These are phyloP conservation scores for Nymphalis c-album DNA, from an alignment of 2,888 invertebrate genomes.

Conservation along the genomic window DNA sequence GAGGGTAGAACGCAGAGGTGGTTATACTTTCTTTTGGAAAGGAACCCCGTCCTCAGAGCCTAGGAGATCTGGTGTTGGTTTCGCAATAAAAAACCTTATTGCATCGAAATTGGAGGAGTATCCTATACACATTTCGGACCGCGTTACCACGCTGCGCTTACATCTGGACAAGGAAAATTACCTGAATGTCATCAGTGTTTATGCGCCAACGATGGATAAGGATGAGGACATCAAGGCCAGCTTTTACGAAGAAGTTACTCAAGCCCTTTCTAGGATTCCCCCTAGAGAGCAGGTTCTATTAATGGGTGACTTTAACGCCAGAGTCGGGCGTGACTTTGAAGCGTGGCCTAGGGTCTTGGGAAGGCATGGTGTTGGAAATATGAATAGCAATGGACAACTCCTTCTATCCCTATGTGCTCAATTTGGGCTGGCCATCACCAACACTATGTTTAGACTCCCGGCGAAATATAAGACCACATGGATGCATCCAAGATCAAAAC, in stretches of 20 bases:
- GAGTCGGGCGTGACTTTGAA: constrained; percentile 27
- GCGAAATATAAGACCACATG: constrained; percentile 43
- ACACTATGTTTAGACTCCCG: constrained; percentile 42
- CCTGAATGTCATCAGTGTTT: constrained; percentile 42
- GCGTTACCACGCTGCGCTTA: constrained; percentile 30
- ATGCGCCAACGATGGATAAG: constrained; percentile 30
- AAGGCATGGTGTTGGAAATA: constrained; percentile 42
- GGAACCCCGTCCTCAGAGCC: constrained; percentile 22
- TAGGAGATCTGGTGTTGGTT: constrained; percentile 32
- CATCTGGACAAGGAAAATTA: constrained; percentile 36
- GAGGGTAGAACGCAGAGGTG: constrained; percentile 21
- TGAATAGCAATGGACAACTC: constrained; percentile 42
- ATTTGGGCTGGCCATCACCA: constrained; percentile 35
- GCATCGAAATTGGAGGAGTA: constrained; percentile 16
- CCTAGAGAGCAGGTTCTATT: neutral
- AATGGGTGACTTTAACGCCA: constrained; percentile 5
- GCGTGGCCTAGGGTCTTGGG: constrained; percentile 39
- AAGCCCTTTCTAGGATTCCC: neutral
- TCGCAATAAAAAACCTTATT: constrained; percentile 28
- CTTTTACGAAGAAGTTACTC: neutral
- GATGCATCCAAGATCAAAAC: constrained; percentile 45
- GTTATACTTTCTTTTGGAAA: constrained; percentile 33
- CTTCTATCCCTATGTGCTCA: constrained; percentile 41
- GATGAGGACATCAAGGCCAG: neutral
- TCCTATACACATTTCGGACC: constrained; percentile 31